Evolutionary conservation across 2,888 invertebrate genomes (phyloP), one percentile per base, ranked within the genome.

Genomic region (Philereme transversata): DNA sequence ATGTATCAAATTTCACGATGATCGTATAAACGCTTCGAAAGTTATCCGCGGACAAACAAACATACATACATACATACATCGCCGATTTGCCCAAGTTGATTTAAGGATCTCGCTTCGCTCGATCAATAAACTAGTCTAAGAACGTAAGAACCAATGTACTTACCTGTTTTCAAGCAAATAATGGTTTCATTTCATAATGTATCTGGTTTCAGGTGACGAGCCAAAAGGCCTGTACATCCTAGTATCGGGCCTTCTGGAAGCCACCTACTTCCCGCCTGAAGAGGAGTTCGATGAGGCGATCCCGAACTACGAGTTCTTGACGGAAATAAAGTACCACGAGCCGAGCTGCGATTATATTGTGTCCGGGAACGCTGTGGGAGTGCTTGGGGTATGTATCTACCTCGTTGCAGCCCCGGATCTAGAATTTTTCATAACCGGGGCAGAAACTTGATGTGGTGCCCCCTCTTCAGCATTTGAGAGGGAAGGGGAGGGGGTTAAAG

Each of bases 291-390:
- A 87, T 7, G 94, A 94, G 45, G 86, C 86, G 0, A 87, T 94
- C 43, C 94, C 94, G 0, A 93, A 94, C 69, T 91, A 93, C 49
- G 94, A 94, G 70, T 93, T 93, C 68, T 75, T 93, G 6, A 85
- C 90, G 0, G 91, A 93, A 46, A 68, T 93, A 5, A 87, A 90
- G 69, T 93, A 93, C 65, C 77, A 79, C 0, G 88, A 91, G 4
- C 88, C 87, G 0, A 82, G 88, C 38, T 87, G 87, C 50, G 94
- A 95, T 67, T 94, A 93, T 66, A 88, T 95, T 9, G 93, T 94
- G 2, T 93, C 94, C 0, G 95, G 95, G 2, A 94, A 93, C 57
- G 93, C 94, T 6, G 84, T 95, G 22, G 95, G 95, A 0, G 94
- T 95, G 40, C 77, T 94, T 40, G 93, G 94, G 60, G 89, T 94